Evolutionary conservation across 1,140 invertebrate species (phyloP).

Genomic region (Leguminivora glycinivorella): DNA sequence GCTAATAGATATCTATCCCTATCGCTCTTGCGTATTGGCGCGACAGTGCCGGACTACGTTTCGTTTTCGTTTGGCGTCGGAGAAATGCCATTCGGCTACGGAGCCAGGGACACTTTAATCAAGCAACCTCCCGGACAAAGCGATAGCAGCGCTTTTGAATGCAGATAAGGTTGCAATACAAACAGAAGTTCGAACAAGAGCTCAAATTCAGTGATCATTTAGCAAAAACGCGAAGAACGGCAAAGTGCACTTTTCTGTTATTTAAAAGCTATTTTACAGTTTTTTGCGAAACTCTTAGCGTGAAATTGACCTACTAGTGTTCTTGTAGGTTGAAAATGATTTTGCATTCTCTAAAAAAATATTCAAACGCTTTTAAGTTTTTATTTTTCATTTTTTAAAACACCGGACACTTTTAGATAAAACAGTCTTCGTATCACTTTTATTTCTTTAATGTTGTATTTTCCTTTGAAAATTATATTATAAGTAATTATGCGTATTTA

Average conservation of each 20-base stretch:
- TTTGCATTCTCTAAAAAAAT: background rate
- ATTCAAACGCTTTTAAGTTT: no score
- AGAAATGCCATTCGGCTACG: no score
- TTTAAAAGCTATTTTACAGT: conserved; percentile 8
- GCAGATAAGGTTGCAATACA: conserved; percentile 20
- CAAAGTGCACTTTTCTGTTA: background rate
- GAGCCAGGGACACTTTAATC: conserved; percentile 7
- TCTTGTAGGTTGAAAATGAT: background rate
- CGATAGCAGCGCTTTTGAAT: conserved; percentile 15
- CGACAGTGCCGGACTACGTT: no score
- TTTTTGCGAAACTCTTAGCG: conserved; percentile 6
- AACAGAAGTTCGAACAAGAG: conserved; percentile 17
- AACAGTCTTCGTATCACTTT: no score
- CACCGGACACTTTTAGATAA: no score
- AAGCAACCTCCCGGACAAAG: conserved; percentile 4
- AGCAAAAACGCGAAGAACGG: background rate
- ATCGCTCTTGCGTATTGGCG: no score
- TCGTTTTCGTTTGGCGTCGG: no score
- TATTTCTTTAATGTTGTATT: no score
- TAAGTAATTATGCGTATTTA: no score
- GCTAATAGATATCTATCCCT: no score
- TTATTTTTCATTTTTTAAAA: no score
- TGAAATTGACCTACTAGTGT: background rate
- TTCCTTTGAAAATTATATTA: no score
- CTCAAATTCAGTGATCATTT: conserved; percentile 10